These are phyloP conservation scores for Brenthis ino DNA, from an alignment of 2,888 invertebrate species.

Conservation along the genomic window DNA sequence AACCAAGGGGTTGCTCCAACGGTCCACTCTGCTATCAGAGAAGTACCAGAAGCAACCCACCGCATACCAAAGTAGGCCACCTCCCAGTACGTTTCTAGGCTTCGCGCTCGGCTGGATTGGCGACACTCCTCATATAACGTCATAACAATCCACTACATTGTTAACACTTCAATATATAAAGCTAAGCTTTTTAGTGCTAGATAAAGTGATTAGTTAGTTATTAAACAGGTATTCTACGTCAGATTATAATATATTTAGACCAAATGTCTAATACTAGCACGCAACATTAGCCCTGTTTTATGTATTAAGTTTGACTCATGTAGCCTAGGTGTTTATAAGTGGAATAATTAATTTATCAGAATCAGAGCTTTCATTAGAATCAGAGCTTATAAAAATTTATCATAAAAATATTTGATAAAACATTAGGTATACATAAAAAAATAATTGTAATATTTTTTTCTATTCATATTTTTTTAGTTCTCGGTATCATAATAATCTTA, in stretches of 20 bases:
- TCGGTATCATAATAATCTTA: too few relatives aligned
- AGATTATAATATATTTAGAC: constrained; percentile 21
- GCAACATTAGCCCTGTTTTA: not conserved
- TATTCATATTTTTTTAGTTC: too few relatives aligned
- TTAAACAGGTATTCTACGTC: constrained; percentile 20
- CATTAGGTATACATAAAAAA: too few relatives aligned
- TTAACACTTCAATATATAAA: constrained; percentile 8
- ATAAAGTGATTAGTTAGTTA: constrained; percentile 16
- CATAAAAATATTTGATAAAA: constrained; percentile 13
- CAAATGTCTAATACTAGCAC: not conserved
- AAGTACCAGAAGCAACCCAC: too few relatives aligned
- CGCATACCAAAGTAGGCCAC: too few relatives aligned
- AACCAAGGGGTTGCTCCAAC: too few relatives aligned
- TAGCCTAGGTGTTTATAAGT: not conserved
- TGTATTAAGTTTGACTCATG: too few relatives aligned
- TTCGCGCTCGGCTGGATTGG: too few relatives aligned
- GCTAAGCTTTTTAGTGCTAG: constrained; percentile 15
- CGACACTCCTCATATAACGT: not conserved
- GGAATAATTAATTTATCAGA: not conserved
- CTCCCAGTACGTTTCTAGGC: too few relatives aligned
- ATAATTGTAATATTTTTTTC: too few relatives aligned
- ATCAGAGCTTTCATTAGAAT: not conserved
- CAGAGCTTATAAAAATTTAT: constrained; percentile 3
- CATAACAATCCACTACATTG: not conserved
- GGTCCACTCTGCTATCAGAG: too few relatives aligned